A percentile compares a stretch with the other conserved stretches of the same genome.
These are phyloP conservation scores for Danio aesculapii DNA, from an alignment of 2,797 vertebrate species.

Conservation along the genomic window DNA sequence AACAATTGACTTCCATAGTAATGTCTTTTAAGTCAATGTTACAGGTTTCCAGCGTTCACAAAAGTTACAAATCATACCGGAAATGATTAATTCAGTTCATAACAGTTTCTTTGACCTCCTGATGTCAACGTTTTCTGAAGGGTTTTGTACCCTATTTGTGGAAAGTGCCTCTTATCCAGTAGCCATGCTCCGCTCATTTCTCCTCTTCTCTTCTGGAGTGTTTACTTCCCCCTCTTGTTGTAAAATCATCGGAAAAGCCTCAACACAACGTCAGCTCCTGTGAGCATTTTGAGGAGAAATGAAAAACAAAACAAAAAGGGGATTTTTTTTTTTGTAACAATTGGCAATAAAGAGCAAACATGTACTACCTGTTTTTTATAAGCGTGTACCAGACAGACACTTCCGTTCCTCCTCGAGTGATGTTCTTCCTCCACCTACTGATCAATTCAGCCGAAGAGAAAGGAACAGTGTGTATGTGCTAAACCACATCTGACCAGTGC, in stretches of 20 bases:
- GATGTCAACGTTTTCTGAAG: neutral
- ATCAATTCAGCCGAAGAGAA: slow-evolving; percentile 21
- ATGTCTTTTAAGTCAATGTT: too few relatives aligned
- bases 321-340: slow-evolving; percentile 25
- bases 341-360: slow-evolving; percentile 48
- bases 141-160: neutral
- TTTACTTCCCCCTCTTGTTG: neutral
- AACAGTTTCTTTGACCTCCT: neutral
- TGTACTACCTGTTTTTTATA: slow-evolving; percentile 58
- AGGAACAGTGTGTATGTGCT: slow-evolving; percentile 17
- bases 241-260: neutral
- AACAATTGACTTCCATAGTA: too few relatives aligned
- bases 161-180: slow-evolving; percentile 19
- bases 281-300: neutral
- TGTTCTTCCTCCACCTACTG: slow-evolving; percentile 26
- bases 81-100: neutral
- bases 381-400: slow-evolving; percentile 36
- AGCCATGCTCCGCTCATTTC: neutral
- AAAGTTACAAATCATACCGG: neutral
- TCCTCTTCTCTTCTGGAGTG: neutral
- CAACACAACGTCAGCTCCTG: neutral
- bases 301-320: neutral
- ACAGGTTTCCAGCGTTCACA: too few relatives aligned
- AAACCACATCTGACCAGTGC: neutral
- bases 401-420: slow-evolving; percentile 41